Evolutionary conservation across 2,797 vertebrate species (phyloP), one percentile per base, ranked within the genome.

Genomic region (Agapornis canus): DNA sequence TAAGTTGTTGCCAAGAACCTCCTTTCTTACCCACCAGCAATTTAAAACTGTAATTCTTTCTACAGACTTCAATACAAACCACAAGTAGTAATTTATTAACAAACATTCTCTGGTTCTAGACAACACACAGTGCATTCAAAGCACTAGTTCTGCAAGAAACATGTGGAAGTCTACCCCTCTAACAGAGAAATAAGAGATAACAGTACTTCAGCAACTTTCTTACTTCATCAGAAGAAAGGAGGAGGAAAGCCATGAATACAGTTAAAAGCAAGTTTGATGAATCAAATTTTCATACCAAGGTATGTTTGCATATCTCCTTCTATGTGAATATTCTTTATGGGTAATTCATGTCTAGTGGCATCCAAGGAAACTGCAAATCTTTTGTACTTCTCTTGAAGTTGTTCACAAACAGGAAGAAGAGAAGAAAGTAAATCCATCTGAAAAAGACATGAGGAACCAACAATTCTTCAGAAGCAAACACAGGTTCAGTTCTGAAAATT

Each of bases 311-410:
- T 80, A 17, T 98, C 98, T 12, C 97, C 98, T 3, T 97, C 97
- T 85, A 98, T 82, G 94, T 99, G 97, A 91, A 99, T 96, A 23
- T 98, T 98, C 83, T 98, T 98, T 40, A 98, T 91, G 2, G 98
- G 98, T 32, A 99, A 97, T 75, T 98, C 97, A 1, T 99, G 99
- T 32, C 98, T 97, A 0, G 98, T 98, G 49, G 97, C 96, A 94
- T 99, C 99, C 86, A 99, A 66, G 22, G 99, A 98, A 7, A 87
- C 88, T 22, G 98, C 99, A 60, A 99, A 98, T 22, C 52, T 92
- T 83, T 94, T 98, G 92, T 99, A 99, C 3, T 98, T 97, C 8
- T 98, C 95, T 71, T 96, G 97, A 80, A 99, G 99, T 31, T 48
- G 72, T 2, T 96, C 77, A 23, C 97, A 96, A 29, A 94, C 88